Evolutionary conservation across 2,888 invertebrate genomes (phyloP).

Genomic region (Amblyjoppa fuscipennis): DNA sequence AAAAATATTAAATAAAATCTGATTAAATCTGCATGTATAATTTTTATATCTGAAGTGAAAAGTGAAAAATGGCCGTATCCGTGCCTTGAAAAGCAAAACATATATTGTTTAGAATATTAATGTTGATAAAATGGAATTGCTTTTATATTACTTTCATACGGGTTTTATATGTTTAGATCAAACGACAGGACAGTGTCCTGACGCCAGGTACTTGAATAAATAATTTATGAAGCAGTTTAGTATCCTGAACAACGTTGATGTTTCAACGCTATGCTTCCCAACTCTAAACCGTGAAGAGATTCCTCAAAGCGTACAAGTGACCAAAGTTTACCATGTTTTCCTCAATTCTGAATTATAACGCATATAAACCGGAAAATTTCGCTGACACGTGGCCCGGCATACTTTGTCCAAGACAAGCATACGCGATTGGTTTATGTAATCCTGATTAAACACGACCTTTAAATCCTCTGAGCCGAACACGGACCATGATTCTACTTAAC

Average conservation of each 20-base stretch:
- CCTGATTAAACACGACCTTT: conserved; percentile 73
- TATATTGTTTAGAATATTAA: neutral
- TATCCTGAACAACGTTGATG: too few relatives aligned
- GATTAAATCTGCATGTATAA: neutral
- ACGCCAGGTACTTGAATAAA: too few relatives aligned
- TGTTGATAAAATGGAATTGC: neutral
- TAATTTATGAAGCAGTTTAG: too few relatives aligned
- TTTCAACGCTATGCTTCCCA: too few relatives aligned
- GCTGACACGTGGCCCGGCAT: conserved; percentile 6
- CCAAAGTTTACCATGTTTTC: neutral
- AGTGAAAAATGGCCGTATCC: neutral
- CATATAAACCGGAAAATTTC: conserved; percentile 11
- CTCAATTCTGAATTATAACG: neutral
- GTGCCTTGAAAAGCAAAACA: neutral
- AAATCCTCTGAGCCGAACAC: conserved; percentile 75
- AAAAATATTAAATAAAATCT: neutral
- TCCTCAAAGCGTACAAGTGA: neutral
- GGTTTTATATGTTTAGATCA: too few relatives aligned
- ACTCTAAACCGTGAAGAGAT: neutral
- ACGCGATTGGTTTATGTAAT: conserved; percentile 65
- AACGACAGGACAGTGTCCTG: too few relatives aligned
- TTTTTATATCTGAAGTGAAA: neutral
- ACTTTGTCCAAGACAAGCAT: conserved; percentile 32
- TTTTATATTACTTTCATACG: neutral
- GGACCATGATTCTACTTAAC: conserved; percentile 77